Evolutionary conservation across 2,113 vertebrate genomes (phyloP).

Genomic region (Symphodus melops): DNA sequence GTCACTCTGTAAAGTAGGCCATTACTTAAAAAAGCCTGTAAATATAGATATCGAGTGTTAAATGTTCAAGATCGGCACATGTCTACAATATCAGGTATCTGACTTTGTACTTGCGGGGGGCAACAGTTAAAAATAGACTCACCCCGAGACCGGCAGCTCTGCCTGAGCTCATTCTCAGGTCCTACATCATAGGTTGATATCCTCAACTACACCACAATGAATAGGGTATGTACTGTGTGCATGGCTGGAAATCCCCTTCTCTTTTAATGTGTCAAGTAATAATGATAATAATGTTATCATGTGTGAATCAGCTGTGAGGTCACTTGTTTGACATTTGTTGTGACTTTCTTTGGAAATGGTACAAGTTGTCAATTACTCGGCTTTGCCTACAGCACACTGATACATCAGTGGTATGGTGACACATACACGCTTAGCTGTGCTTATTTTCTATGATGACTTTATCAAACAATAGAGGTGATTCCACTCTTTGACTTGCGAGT

Average conservation of each 20-base stretch:
- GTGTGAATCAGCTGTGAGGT: constrained; percentile 12
- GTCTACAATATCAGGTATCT: constrained; percentile 83
- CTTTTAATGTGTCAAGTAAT: constrained; percentile 35
- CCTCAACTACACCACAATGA: constrained; percentile 64
- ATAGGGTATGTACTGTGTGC: constrained; percentile 77
- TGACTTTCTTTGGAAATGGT: constrained; percentile 14
- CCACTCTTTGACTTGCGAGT: background rate
- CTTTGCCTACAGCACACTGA: background rate
- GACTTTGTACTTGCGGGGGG: constrained; percentile 79
- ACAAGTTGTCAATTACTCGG: constrained; percentile 8
- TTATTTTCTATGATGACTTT: background rate
- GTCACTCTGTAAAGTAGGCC: constrained; percentile 47
- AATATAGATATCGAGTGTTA: constrained; percentile 76
- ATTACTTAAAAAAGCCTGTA: constrained; percentile 56
- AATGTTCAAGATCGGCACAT: constrained; percentile 75
- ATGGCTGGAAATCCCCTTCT: constrained; percentile 62
- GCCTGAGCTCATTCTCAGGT: constrained; percentile 67
- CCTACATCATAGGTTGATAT: constrained; percentile 69
- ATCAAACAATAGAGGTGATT: background rate
- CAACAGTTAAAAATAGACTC: constrained; percentile 81
- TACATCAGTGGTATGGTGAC: background rate
- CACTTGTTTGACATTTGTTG: background rate
- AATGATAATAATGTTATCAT: constrained; percentile 22
- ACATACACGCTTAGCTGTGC: background rate
- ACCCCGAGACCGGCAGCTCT: constrained; percentile 68